Percentiles rank a stretch among this genome's conserved stretches.
Conservation (phyloP, 1,140 invertebrate species). For the Wasmannia auropunctata region DNA sequence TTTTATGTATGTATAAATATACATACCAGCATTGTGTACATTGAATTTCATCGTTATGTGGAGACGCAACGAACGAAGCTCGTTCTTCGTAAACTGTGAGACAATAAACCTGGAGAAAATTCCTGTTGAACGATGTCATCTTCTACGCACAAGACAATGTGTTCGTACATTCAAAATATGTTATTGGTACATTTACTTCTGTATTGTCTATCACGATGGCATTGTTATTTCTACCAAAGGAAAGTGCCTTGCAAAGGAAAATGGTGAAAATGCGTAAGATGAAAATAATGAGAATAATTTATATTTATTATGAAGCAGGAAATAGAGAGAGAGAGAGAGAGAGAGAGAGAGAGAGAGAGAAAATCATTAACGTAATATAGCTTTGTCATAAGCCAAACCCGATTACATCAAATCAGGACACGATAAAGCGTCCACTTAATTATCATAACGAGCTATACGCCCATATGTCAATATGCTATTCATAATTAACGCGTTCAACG, state of each 20-base stretch:
- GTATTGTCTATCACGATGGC: conserved; percentile 59
- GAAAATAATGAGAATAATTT: conserved; percentile 56
- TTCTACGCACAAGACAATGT: conserved; percentile 19
- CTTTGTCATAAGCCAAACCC: conserved; percentile 33
- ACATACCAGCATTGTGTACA: conserved; percentile 66
- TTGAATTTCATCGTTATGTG: conserved; percentile 66
- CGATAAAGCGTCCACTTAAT: conserved; percentile 43
- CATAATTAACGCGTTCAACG: conserved; percentile 44
- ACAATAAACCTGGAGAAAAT: conserved; percentile 13
- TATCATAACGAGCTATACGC: conserved; percentile 42
- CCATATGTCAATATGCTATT: conserved; percentile 56
- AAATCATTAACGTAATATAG: conserved; percentile 65
- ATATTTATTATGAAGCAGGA: conserved; percentile 7
- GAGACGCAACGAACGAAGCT: conserved; percentile 50
- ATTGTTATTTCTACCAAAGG: conserved; percentile 71
- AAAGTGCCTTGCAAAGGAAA: conserved; percentile 42
- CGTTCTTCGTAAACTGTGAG: conserved; percentile 8
- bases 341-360: not conserved
- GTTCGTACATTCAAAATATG: conserved; percentile 57
- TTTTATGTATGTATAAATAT: conserved; percentile 71
- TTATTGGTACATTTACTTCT: conserved; percentile 64
- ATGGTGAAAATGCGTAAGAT: not conserved
- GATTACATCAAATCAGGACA: conserved; percentile 48
- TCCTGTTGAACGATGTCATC: conserved; percentile 58
- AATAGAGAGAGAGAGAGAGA: not conserved